These are phyloP conservation scores for Psococerastis gibbosa DNA, from an alignment of 2,888 invertebrate species.

Conservation along the genomic window DNA sequence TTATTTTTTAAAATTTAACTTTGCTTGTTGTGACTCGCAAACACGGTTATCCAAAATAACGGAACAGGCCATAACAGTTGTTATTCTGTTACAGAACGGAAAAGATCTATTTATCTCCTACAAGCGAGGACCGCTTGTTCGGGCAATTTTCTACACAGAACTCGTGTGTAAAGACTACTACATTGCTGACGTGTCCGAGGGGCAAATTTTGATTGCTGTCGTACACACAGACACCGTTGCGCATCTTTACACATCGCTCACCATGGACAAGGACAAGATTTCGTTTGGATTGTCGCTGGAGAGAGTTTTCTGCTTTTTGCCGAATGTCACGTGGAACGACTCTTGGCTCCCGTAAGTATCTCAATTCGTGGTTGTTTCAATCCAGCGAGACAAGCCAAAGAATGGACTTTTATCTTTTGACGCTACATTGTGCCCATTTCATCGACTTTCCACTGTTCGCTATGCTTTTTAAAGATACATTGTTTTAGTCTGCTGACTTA, in stretches of 20 bases:
- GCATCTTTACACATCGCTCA: slow-evolving; percentile 66
- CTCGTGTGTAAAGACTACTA: slow-evolving; percentile 48
- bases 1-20: not conserved
- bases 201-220: slow-evolving; percentile 62
- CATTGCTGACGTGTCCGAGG: slow-evolving; percentile 66
- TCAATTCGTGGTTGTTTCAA: too few species aligned
- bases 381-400: too few species aligned
- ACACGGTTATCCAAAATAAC: slow-evolving; percentile 1
- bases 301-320: slow-evolving; percentile 66
- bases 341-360: slow-evolving; percentile 61
- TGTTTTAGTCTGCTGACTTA: too few species aligned
- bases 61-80: slow-evolving; percentile 2
- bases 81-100: slow-evolving; percentile 23
- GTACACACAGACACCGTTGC: slow-evolving; percentile 53
- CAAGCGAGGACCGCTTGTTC: slow-evolving; percentile 45
- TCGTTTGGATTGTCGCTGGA: slow-evolving; percentile 62
- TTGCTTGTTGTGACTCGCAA: slow-evolving; percentile 5
- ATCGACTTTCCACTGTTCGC: too few species aligned
- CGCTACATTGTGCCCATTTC: too few species aligned
- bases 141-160: slow-evolving; percentile 56
- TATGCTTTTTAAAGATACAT: too few species aligned
- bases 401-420: too few species aligned
- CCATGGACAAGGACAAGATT: slow-evolving; percentile 35
- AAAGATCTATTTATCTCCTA: slow-evolving; percentile 58
- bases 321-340: slow-evolving; percentile 58